Evolutionary conservation across 2,888 invertebrate genomes (phyloP).

Genomic region (Ariolimax columbianus): DNA sequence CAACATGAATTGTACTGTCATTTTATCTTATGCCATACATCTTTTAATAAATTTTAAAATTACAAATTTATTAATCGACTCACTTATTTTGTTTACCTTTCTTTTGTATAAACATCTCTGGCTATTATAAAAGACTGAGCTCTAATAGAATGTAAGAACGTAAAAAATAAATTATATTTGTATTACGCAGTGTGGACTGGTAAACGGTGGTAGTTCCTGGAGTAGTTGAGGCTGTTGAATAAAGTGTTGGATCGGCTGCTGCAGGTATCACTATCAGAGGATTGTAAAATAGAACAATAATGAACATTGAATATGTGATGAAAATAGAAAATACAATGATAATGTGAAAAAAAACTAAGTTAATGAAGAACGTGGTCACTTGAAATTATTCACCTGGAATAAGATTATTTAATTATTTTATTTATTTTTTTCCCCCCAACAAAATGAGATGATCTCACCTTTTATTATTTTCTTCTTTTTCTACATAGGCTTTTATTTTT

Average conservation of each 20-base stretch:
- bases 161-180: neutral
- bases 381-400: too few species aligned
- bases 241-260: conserved; percentile 50
- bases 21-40: too few species aligned
- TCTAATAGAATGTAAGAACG: neutral
- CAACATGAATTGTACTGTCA: too few species aligned
- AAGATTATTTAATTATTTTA: too few species aligned
- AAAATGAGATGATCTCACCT: too few species aligned
- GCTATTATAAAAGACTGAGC: neutral
- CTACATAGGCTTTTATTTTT: too few species aligned
- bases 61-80: neutral
- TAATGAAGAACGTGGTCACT: too few species aligned
- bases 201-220: conserved; percentile 48
- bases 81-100: neutral
- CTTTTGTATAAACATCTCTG: neutral
- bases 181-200: conserved; percentile 58
- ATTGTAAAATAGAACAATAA: neutral
- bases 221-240: conserved; percentile 49
- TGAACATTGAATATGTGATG: neutral
- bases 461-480: too few species aligned
- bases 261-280: conserved; percentile 49
- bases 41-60: too few species aligned
- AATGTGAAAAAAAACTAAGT: neutral
- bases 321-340: neutral
- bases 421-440: too few species aligned